Conservation (phyloP, 92 coral and sea anemone genomes). For the Zoanthus sansibaricus region DNA sequence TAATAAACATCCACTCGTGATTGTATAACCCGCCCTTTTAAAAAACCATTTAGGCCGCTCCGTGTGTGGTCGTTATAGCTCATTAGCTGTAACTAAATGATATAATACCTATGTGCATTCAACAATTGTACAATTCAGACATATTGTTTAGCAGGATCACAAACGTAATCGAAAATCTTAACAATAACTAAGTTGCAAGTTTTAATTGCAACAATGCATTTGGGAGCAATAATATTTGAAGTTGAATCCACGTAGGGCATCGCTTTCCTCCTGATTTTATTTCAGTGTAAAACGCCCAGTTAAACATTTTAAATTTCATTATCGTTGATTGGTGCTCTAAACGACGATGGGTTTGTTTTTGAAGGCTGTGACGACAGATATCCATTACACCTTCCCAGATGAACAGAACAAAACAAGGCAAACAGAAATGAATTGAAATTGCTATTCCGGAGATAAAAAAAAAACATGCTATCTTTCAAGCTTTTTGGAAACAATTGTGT, state of each 20-base stretch:
- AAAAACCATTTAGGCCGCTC: neutral
- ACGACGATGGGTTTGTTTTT: conserved; percentile 37
- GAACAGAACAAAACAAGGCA: conserved; percentile 32
- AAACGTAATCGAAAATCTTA: too few relatives aligned
- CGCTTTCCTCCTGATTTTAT: neutral
- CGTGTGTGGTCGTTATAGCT: conserved; percentile 19
- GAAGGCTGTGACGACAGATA: conserved; percentile 30
- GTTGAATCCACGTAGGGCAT: neutral
- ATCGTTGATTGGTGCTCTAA: conserved; percentile 1
- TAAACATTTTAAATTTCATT: neutral
- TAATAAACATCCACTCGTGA: neutral
- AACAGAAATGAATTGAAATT: conserved; percentile 6
- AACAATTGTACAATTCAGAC: neutral
- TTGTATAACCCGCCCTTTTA: neutral
- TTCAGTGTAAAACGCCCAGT: neutral
- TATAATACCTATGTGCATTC: neutral
- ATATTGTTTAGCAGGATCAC: conserved; percentile 1
- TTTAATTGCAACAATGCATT: neutral
- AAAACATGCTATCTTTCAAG: neutral
- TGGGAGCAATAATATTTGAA: neutral
- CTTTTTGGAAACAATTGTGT: neutral
- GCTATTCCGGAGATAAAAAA: neutral
- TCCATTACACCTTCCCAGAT: conserved; percentile 33
- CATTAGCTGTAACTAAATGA: neutral
- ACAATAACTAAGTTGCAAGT: too few relatives aligned